Conservation (phyloP, 2,113 vertebrate species). For the Suricata suricatta region DNA sequence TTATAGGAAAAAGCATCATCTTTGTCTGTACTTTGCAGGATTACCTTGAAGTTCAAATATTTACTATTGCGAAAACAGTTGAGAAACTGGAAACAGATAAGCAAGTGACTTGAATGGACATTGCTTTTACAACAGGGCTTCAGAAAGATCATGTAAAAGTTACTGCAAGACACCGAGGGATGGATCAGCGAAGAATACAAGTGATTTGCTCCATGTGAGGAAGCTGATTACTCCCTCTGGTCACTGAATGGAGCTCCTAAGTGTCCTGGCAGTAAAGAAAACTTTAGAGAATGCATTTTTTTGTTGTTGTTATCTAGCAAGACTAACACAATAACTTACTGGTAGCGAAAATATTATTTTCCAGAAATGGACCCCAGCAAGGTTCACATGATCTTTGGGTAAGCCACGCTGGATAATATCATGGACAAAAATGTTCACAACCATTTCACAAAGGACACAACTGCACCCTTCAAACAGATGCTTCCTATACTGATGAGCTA, state of each 20-base stretch:
- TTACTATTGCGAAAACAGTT: neutral
- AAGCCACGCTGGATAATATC: neutral
- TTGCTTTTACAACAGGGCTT: neutral
- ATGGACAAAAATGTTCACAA: neutral
- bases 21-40: neutral
- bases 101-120: neutral
- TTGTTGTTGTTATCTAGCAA: neutral
- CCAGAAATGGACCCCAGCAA: neutral
- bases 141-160: neutral
- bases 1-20: neutral
- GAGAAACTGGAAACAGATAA: neutral
- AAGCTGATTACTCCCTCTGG: neutral
- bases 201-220: neutral
- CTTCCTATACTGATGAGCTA: neutral
- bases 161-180: neutral
- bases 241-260: neutral
- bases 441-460: neutral
- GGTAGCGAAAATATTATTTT: neutral
- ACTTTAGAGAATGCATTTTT: neutral
- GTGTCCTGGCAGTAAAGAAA: neutral
- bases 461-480: fast-evolving
- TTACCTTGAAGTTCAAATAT: neutral
- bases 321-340: neutral
- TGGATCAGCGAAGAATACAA: neutral
- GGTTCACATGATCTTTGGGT: neutral